Evolutionary conservation across 1,140 invertebrate genomes (phyloP), one percentile per base, ranked within the genome.

Genomic region (Aphidius ervi): DNA sequence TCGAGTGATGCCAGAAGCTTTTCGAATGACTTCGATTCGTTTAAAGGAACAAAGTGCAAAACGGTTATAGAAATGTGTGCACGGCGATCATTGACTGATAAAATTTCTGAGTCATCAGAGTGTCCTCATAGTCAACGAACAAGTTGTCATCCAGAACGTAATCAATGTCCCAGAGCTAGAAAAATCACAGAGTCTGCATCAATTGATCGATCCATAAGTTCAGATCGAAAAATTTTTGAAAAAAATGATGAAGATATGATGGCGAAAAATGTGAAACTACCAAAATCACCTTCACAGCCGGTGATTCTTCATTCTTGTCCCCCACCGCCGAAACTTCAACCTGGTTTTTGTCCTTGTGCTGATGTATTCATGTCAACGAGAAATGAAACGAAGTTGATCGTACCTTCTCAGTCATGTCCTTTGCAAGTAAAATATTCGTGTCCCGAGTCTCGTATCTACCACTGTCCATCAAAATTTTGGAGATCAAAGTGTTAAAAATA

Each of bases 271-370:
- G 42, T 54, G 40, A 40, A 40, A 10, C 39, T 54, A 40, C 52
- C 52, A n/a, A n/a, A n/a, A 54, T 40, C 52, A 16, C 52, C 52
- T 16, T 42, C 52, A 7, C 10, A 54, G 16, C 52, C 52, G 1
- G 52, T 54, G 9, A 41, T 39, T 39, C 52, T 54, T 40, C 42
- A 39, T 54, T 40, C 52, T 2, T 54, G 52, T 16, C 52, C 52
- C n/a, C 52, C 52, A 54, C 52, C 52, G 10, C 37, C 52, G 5
- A 54, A 54, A 20, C 40, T 54, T 7, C 52, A 54, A 41, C 52
- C 52, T 41, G 52, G 52, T 54, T 37, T n/a, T 5, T 54, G 52
- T 54, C 52, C 52, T n/a, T 54, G 52, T 42, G 52, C 52, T 31
- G 23, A 4, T 31, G 23, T 31, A 31, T 31, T 31, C 4, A 31